Evolutionary conservation across 2,113 vertebrate genomes (phyloP).

Genomic region (Nanorana parkeri): DNA sequence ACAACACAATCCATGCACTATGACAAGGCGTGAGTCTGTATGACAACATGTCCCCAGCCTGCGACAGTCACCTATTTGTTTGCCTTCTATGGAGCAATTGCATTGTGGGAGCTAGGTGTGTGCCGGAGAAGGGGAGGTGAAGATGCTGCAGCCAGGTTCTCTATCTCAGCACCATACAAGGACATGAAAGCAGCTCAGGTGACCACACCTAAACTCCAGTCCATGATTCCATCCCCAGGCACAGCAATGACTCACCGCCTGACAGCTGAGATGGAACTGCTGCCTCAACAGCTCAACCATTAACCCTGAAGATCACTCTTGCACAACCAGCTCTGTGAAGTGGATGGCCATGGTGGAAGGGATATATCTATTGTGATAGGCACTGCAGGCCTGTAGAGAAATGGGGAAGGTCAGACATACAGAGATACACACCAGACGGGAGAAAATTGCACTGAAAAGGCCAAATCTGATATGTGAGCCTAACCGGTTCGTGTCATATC

Average conservation of each 20-base stretch:
- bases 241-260: constrained; percentile 28
- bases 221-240: background rate
- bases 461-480: too few relatives aligned
- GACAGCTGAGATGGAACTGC: constrained; percentile 28
- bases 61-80: constrained; percentile 27
- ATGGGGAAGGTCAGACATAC: too few relatives aligned
- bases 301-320: constrained; percentile 28
- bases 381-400: too few relatives aligned
- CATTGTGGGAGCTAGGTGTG: constrained; percentile 45
- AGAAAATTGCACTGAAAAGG: too few relatives aligned
- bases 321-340: too few relatives aligned
- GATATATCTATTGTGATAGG: too few relatives aligned
- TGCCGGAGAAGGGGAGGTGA: constrained; percentile 6
- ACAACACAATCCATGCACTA: background rate
- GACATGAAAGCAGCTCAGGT: constrained; percentile 43
- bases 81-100: constrained; percentile 2
- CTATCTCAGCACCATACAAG: constrained; percentile 43
- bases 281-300: background rate
- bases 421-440: too few relatives aligned
- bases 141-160: background rate
- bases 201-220: constrained; percentile 46
- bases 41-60: constrained; percentile 25
- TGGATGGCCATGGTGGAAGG: too few relatives aligned
- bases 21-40: background rate
- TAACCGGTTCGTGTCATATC: too few relatives aligned